Evolutionary conservation across 2,797 vertebrate species (phyloP).

Genomic region (Apogon talboti): DNA sequence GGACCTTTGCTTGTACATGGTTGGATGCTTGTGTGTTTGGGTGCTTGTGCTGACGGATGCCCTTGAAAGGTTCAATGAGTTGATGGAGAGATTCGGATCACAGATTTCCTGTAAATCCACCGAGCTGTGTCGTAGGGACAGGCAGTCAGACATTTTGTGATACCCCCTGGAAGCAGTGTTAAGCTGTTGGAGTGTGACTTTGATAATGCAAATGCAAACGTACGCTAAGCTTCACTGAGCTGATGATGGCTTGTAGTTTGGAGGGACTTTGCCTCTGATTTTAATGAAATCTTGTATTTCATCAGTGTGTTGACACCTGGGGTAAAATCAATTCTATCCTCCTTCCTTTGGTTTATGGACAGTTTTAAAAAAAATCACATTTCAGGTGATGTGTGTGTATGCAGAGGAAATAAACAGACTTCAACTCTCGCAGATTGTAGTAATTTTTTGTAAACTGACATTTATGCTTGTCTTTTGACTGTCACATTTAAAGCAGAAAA

Average conservation of each 20-base stretch:
- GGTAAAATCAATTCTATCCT: slow-evolving; percentile 38
- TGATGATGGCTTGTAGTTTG: slow-evolving; percentile 48
- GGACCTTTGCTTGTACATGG: background rate
- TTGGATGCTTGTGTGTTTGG: background rate
- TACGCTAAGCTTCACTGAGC: slow-evolving; percentile 44
- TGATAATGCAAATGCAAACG: slow-evolving; percentile 68
- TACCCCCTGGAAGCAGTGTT: slow-evolving; percentile 44
- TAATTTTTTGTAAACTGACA: slow-evolving; percentile 40
- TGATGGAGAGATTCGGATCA: slow-evolving; percentile 59
- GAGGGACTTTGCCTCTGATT: slow-evolving; percentile 38
- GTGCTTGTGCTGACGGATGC: slow-evolving; percentile 18
- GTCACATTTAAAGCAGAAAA: slow-evolving; percentile 3
- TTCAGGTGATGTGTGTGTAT: slow-evolving; percentile 26
- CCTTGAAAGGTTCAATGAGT: slow-evolving; percentile 65
- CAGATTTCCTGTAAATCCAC: slow-evolving; percentile 64
- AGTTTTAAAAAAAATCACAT: slow-evolving; percentile 37
- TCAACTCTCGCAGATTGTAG: slow-evolving; percentile 24
- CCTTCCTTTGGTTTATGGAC: slow-evolving; percentile 16
- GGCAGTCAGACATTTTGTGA: slow-evolving; percentile 61
- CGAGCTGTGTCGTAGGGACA: slow-evolving; percentile 55
- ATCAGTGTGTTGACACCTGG: slow-evolving; percentile 42
- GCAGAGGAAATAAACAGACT: slow-evolving; percentile 30
- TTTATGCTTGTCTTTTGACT: slow-evolving; percentile 24
- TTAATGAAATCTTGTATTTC: slow-evolving; percentile 56
- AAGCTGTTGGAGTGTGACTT: slow-evolving; percentile 54